Evolutionary conservation across 2,797 vertebrate species (phyloP), one percentile per base, ranked within the genome.

Genomic region (Danionella dracula): DNA sequence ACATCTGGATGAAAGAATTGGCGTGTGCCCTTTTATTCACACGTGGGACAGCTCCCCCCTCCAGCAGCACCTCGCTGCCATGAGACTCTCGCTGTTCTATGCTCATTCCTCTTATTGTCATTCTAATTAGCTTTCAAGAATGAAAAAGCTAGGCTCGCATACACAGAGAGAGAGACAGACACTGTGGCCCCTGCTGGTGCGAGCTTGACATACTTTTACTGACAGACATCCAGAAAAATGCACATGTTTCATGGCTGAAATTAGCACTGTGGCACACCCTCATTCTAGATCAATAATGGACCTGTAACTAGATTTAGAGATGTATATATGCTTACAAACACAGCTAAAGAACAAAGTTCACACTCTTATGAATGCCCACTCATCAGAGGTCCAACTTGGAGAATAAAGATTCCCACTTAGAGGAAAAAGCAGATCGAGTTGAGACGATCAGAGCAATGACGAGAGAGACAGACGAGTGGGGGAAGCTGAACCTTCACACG

Each of bases 91-190:
- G 31, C 69, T 79, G 79, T 82, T 84, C 79, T 41, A 40, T 32
- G 45, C 64, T 71, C 86, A 86, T 88, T 89, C 88, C 83, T 85
- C 73, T 77, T 83, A 87, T 89, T 88, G 88, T 89, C 86, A 89
- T 89, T 88, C 81, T 86, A 86, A 90, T 88, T 82, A 86, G 83
- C 74, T 83, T 83, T 74, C 74, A 82, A 62, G 61, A 75, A 13
- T 32, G 20, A 44, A 49, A 66, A 70, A 60, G 66, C 57, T 44
- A 61, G 44, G 55, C 66, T 34, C 31, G 45, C 32, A 54, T 27
- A 51, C 62, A 51, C 38, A 53, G 60, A 66, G 21, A 17, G 27
- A 63, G 9, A 54, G 34, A 66, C 65, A 74, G 20, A 62, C 46
- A 60, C 20, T 21, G 17, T 53, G 29, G 29, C 62, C 23, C 46